Evolutionary conservation across 2,888 invertebrate species (phyloP), one percentile per base, ranked within the genome.

Genomic region (Tanypteryx hageni): DNA sequence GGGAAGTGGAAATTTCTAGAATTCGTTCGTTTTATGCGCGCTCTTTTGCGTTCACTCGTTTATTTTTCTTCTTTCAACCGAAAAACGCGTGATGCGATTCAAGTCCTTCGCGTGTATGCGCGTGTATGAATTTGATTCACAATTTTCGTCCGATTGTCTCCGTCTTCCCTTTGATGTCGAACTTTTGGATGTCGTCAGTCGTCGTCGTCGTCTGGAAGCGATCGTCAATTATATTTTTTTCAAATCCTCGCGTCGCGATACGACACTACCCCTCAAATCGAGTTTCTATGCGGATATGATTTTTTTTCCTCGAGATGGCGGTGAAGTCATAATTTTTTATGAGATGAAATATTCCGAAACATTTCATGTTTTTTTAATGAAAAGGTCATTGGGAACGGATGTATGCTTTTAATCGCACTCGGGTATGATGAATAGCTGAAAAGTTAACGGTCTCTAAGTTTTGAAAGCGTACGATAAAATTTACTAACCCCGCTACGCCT

Each of bases 21-120:
- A 89, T 89, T 89, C 64, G 89, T 68, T 89, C 22, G 68, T 18
- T 68, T 44, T 68, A 22, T 68, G n/a, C n/a, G 68, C 1, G 9
- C 68, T 22, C n/a, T 68, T 68, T 68, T 3, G 8, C 68, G n/a
- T 4, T 68, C 68, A 9, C 22, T 22, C 9, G 9, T 68, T n/a
- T 18, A 10, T 27, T 27, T 68, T 76, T 76, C 22, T 22, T n/a
- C 31, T n/a, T 44, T 31, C 44, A 44, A 44, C 16, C 44, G 44
- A 89, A 89, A 61, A 89, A 58, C 64, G 64, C 58, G 89, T 16
- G 86, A 86, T 86, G 31, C 89, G 44, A 64, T 86, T 61, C 83
- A 83, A 16, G n/a, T 83, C 83, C 76, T 4, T n/a, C 10, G 59
- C 86, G 59, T 89, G 68, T 89, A 76, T 27, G 76, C 11, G 22